Evolutionary conservation across 2,113 vertebrate genomes (phyloP).

Genomic region (Sceloporus undulatus): DNA sequence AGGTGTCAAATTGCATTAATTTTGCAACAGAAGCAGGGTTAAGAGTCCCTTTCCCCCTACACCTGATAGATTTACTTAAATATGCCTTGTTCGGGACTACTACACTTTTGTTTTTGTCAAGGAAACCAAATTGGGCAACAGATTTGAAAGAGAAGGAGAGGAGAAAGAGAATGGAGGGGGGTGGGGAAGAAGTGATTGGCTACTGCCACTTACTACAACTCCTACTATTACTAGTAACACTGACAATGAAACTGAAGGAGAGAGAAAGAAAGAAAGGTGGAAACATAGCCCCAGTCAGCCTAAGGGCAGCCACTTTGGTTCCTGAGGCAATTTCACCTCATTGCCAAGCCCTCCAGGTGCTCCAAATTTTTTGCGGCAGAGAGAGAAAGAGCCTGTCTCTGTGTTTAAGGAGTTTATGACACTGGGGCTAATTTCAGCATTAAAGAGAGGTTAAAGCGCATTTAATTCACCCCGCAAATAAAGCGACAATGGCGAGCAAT

Average conservation of each 20-base stretch:
- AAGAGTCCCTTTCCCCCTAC: neutral
- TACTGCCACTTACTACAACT: constrained; percentile 52
- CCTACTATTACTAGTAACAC: neutral
- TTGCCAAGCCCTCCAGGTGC: constrained; percentile 3
- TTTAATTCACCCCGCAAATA: too few relatives aligned
- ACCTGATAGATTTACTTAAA: constrained; percentile 60
- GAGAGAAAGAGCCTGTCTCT: too few relatives aligned
- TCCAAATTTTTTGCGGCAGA: neutral
- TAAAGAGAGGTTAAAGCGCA: too few relatives aligned
- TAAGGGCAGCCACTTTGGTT: neutral
- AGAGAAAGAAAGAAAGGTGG: neutral
- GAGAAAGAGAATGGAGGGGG: constrained; percentile 29
- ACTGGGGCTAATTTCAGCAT: too few relatives aligned
- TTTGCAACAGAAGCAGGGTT: too few relatives aligned
- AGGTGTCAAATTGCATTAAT: too few relatives aligned
- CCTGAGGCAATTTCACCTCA: neutral
- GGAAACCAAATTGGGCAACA: constrained; percentile 72
- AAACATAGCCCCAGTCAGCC: constrained; percentile 6
- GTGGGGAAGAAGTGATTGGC: constrained; percentile 71
- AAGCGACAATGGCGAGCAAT: too few relatives aligned
- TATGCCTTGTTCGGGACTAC: constrained; percentile 59
- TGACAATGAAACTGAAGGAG: constrained; percentile 70
- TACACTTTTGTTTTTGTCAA: constrained; percentile 45
- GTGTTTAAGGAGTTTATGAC: too few relatives aligned
- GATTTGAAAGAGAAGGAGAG: neutral